A percentile compares a stretch with the other conserved stretches of the same genome.
Conservation (phyloP, 2,888 invertebrate genomes). For the Himalopsyche tibetana region DNA sequence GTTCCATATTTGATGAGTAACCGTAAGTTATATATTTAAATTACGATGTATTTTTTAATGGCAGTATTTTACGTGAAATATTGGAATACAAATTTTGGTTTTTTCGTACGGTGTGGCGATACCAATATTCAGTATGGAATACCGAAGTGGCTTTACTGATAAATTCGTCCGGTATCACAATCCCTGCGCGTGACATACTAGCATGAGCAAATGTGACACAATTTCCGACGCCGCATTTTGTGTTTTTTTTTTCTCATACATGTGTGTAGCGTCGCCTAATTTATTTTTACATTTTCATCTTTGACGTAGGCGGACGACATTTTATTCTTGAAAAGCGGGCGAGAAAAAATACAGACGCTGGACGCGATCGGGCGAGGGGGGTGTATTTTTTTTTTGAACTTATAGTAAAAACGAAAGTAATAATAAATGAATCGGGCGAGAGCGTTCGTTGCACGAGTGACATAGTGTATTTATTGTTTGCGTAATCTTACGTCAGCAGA, state of each 20-base stretch:
- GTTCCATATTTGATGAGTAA: too few species aligned
- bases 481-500: too few species aligned
- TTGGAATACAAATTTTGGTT: too few species aligned
- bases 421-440: not conserved
- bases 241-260: not conserved
- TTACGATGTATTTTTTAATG: too few species aligned
- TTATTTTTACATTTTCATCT: slow-evolving; percentile 35
- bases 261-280: not conserved
- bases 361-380: not conserved
- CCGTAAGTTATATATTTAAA: too few species aligned
- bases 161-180: too few species aligned
- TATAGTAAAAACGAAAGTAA: slow-evolving; percentile 24
- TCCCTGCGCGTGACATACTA: not conserved
- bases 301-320: slow-evolving; percentile 5
- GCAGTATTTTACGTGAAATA: too few species aligned
- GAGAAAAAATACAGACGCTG: not conserved
- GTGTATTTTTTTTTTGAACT: not conserved
- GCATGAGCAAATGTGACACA: slow-evolving; percentile 35
- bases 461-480: not conserved
- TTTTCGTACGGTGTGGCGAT: too few species aligned
- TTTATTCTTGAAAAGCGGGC: not conserved
- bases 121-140: too few species aligned
- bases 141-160: too few species aligned
- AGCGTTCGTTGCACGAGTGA: not conserved
- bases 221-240: slow-evolving; percentile 35